These are phyloP conservation scores for Ameiurus melas DNA, from an alignment of 2,113 vertebrate species.

Conservation along the genomic window DNA sequence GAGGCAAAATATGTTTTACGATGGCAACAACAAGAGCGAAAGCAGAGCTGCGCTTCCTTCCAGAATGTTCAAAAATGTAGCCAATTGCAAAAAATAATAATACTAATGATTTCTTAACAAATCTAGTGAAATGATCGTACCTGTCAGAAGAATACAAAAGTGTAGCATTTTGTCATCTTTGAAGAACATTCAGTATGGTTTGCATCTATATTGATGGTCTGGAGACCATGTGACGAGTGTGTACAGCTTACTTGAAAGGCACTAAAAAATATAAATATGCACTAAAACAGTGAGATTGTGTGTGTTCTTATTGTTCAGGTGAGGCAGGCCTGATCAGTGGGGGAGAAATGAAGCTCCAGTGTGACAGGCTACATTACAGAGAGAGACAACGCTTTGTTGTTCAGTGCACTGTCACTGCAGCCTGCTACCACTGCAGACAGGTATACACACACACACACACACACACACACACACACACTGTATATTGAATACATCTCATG, in stretches of 20 bases:
- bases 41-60: background rate
- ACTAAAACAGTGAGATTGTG: background rate
- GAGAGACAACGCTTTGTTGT: constrained; percentile 69
- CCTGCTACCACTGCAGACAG: constrained; percentile 60
- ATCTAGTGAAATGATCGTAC: background rate
- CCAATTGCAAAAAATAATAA: background rate
- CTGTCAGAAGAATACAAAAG: background rate
- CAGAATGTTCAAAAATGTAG: background rate
- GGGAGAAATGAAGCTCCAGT: constrained; percentile 66
- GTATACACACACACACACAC: constrained; percentile 37
- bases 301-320: constrained; percentile 55
- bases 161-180: background rate
- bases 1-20: background rate
- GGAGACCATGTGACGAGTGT: constrained; percentile 84
- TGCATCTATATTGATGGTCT: background rate
- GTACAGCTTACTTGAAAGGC: constrained; percentile 74
- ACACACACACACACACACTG: background rate
- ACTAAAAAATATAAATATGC: background rate
- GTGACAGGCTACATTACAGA: constrained; percentile 66
- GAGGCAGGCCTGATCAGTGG: constrained; percentile 63
- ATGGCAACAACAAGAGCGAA: background rate
- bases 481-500: background rate
- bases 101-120: background rate
- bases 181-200: background rate
- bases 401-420: constrained; percentile 69